These are phyloP conservation scores for Gryllus bimaculatus DNA, from an alignment of 1,140 invertebrate species.

Conservation along the genomic window DNA sequence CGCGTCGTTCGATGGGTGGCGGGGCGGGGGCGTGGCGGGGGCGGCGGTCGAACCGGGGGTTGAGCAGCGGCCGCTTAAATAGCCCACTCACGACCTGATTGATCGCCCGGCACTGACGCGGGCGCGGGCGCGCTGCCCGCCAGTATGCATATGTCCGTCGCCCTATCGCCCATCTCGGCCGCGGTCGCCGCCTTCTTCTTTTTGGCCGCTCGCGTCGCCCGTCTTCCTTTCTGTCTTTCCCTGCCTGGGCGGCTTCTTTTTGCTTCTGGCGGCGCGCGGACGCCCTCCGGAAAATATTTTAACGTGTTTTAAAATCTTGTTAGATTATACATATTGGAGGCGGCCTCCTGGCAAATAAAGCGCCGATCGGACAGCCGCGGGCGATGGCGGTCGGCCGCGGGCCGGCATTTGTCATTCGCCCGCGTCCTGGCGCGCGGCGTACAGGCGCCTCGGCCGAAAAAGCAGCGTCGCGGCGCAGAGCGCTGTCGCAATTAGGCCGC, in stretches of 20 bases:
- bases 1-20: not conserved
- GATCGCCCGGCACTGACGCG: not conserved
- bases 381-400: no score
- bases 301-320: conserved; percentile 1
- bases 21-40: no score
- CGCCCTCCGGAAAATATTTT: not conserved
- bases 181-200: not conserved
- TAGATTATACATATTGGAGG: not conserved
- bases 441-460: no score
- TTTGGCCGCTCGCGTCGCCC: not conserved
- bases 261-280: not conserved
- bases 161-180: not conserved
- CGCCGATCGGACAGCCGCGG: no score
- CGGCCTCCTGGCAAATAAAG: not conserved
- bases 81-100: not conserved
- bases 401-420: no score
- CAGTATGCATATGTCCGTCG: not conserved
- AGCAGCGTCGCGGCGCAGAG: no score
- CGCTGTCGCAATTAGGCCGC: no score
- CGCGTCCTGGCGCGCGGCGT: no score
- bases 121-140: no score
- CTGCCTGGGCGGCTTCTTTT: not conserved
- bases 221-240: conserved; percentile 1
- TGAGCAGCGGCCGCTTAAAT: not conserved
- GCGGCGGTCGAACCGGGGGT: no score